Conservation (phyloP, 2,113 vertebrate genomes). For the Pantherophis guttatus region DNA sequence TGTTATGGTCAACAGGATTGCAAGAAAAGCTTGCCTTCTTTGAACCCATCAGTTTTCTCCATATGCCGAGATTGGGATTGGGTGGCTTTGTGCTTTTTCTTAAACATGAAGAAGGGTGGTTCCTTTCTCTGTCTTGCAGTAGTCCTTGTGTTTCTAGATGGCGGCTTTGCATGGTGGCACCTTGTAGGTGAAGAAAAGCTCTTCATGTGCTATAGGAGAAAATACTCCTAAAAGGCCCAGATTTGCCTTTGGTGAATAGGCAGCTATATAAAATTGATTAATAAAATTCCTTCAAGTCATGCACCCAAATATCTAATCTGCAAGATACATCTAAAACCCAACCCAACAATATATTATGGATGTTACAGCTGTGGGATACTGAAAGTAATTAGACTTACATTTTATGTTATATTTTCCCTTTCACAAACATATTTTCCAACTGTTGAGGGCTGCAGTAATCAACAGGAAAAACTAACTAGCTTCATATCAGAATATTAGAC, state of each 20-base stretch:
- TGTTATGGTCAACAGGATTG: neutral
- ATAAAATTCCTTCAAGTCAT: neutral
- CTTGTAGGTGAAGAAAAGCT: neutral
- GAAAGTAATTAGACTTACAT: neutral
- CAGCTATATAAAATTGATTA: neutral
- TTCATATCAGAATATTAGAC: neutral
- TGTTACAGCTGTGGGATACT: neutral
- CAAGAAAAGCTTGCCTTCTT: neutral
- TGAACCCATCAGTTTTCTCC: neutral
- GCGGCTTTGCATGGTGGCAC: neutral
- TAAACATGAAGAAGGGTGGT: neutral
- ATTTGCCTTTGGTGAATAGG: neutral
- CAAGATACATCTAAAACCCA: neutral
- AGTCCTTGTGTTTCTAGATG: neutral
- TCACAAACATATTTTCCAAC: neutral
- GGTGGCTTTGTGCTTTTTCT: slow-evolving; percentile 3
- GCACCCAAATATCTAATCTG: neutral
- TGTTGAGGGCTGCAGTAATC: neutral
- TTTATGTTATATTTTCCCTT: slow-evolving; percentile 9
- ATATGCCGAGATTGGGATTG: neutral
- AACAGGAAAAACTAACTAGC: neutral
- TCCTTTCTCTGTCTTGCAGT: neutral
- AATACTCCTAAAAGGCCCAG: neutral
- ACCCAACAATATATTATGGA: neutral
- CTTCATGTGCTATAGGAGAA: neutral